These are phyloP conservation scores for Siphamia tubifer DNA, from an alignment of 2,113 vertebrate genomes.

Conservation along the genomic window DNA sequence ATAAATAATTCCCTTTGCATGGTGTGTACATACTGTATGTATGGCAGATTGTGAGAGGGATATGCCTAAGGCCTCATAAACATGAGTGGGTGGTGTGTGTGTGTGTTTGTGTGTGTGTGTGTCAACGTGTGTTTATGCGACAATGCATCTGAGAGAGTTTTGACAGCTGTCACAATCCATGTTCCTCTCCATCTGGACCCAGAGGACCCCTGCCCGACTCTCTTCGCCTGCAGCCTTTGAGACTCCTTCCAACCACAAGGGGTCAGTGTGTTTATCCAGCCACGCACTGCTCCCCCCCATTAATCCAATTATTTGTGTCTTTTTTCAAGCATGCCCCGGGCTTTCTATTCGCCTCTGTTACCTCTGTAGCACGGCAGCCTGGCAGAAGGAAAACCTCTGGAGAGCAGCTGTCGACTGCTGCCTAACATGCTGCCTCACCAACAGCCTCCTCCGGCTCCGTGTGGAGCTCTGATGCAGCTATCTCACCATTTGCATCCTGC, in stretches of 20 bases:
- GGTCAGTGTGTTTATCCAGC: constrained; percentile 62
- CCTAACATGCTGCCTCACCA: neutral
- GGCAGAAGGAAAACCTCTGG: constrained; percentile 20
- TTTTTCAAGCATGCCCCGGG: constrained; percentile 36
- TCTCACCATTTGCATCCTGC: neutral
- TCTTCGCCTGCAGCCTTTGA: constrained; percentile 14
- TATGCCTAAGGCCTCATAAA: constrained; percentile 6
- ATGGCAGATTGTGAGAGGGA: neutral
- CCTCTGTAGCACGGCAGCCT: constrained; percentile 1
- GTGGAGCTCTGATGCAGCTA: neutral
- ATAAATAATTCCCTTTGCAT: constrained; percentile 59
- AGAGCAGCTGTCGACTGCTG: constrained; percentile 25
- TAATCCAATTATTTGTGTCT: constrained; percentile 69
- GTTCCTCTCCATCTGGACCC: constrained; percentile 31
- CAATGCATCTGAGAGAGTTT: constrained; percentile 42
- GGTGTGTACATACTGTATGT: neutral
- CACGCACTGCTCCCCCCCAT: constrained; percentile 32
- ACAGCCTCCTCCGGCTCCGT: constrained; percentile 11
- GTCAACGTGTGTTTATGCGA: constrained; percentile 6
- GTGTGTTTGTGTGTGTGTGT: neutral
- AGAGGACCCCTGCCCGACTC: neutral
- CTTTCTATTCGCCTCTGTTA: neutral
- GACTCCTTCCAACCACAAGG: constrained; percentile 53
- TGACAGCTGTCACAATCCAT: constrained; percentile 69
- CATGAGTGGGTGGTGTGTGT: constrained; percentile 15